phyloP scores from a whole-genome alignment of 35 echinoderm and acorn worm species.

The Apostichopus californicus region DNA sequence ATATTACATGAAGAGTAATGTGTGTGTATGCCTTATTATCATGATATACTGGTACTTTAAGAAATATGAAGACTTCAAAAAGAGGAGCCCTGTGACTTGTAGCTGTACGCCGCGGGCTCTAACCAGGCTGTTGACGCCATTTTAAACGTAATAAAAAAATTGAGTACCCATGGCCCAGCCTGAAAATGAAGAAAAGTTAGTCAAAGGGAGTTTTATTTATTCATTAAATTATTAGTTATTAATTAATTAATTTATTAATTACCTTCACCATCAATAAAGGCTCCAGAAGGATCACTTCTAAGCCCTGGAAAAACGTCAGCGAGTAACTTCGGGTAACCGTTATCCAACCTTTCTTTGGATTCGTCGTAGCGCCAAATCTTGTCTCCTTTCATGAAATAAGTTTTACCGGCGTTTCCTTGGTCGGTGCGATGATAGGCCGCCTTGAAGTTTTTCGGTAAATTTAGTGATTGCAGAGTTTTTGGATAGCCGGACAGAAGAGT shows the following conservation, averaged over 20 bases:
- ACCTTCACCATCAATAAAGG: slow-evolving; percentile 21
- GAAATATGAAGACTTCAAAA: no score
- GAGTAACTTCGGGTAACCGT: slow-evolving; percentile 29
- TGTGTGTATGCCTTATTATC: no score
- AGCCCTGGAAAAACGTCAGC: slow-evolving; percentile 15
- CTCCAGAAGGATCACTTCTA: slow-evolving; percentile 38
- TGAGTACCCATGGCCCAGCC: no score
- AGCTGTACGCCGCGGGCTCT: no score
- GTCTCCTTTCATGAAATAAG: slow-evolving; percentile 39
- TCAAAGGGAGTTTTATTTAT: no score
- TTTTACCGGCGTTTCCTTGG: slow-evolving; percentile 23
- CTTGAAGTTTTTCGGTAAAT: slow-evolving; percentile 40
- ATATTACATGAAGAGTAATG: no score
- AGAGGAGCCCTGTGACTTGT: no score
- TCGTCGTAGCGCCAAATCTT: slow-evolving; percentile 47
- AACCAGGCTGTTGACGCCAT: no score
- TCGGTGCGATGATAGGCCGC: slow-evolving; percentile 43
- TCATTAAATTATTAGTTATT: no score
- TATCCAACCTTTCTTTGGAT: slow-evolving; percentile 16
- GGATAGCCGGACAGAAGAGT: neutral
- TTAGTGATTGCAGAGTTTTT: slow-evolving; percentile 9
- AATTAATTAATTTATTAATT: neutral
- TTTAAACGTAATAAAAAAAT: no score
- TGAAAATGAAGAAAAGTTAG: no score
- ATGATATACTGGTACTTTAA: no score